A percentile compares a stretch with the other conserved stretches of the same genome.
Conservation (phyloP, 2,113 vertebrate genomes). For the Lampris megalopsis region DNA sequence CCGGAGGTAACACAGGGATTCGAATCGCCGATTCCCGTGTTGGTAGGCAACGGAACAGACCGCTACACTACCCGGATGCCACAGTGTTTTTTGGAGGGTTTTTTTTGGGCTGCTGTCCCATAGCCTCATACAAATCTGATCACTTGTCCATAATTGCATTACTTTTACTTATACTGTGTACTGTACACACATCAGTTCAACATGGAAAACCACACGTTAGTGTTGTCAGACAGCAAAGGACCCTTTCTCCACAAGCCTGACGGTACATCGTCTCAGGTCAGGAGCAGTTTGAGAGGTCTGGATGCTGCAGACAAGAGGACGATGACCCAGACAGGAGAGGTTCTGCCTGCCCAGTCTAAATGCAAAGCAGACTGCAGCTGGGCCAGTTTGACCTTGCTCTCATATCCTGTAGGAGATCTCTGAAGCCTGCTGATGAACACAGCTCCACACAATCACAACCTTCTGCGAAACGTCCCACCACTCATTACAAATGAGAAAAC, state of each 20-base stretch:
- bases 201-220: no score
- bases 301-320: neutral
- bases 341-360: neutral
- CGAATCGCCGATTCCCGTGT: no score
- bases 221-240: no score
- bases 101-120: no score
- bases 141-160: no score
- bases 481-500: neutral
- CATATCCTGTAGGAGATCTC: neutral
- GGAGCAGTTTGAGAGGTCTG: neutral
- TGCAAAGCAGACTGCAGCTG: neutral
- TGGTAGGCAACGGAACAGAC: no score
- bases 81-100: no score
- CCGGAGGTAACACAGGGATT: no score
- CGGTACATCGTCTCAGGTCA: neutral
- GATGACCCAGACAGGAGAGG: slow-evolving; percentile 1
- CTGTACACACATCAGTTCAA: no score
- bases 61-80: no score
- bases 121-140: no score
- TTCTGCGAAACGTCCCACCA: neutral
- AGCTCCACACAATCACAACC: neutral
- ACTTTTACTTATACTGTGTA: no score
- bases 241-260: neutral
- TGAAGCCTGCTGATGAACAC: neutral
- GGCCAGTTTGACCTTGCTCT: neutral